Conservation (phyloP, 2,888 invertebrate genomes). For the Aspidapion aeneum region DNA sequence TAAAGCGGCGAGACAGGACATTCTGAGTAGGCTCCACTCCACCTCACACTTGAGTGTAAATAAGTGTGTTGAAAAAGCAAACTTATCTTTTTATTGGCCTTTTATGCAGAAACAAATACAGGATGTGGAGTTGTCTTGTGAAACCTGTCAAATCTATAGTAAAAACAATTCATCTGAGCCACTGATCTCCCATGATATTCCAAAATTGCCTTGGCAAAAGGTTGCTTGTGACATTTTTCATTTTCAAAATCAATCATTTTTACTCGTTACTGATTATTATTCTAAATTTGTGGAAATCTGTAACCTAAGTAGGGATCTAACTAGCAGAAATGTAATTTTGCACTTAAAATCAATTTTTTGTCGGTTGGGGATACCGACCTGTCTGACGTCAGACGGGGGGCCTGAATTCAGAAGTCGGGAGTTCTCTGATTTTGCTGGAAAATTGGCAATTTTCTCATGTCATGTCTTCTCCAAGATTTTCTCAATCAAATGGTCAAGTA, state of each 20-base stretch:
- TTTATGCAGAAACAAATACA: slow-evolving; percentile 7
- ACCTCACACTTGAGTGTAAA: slow-evolving; percentile 3
- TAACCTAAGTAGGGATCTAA: slow-evolving; percentile 12
- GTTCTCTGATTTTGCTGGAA: too few relatives aligned
- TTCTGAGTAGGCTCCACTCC: slow-evolving; percentile 1
- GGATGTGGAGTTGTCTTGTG: slow-evolving; percentile 3
- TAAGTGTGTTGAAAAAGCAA: slow-evolving; percentile 6
- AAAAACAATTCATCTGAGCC: slow-evolving; percentile 25
- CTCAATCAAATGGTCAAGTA: neutral
- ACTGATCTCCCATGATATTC: slow-evolving; percentile 18
- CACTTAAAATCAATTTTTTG: slow-evolving; percentile 20
- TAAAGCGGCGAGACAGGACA: neutral
- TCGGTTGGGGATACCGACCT: too few relatives aligned
- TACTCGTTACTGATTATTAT: slow-evolving; percentile 20
- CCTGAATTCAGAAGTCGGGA: too few relatives aligned
- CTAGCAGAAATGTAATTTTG: slow-evolving; percentile 15
- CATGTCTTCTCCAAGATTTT: neutral
- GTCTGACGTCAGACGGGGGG: slow-evolving; percentile 26
- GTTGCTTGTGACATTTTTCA: slow-evolving; percentile 1
- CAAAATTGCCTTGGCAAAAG: slow-evolving; percentile 9
- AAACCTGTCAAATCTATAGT: neutral
- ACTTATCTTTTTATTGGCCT: slow-evolving; percentile 11
- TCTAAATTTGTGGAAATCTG: slow-evolving; percentile 21
- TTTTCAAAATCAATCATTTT: neutral
- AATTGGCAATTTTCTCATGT: neutral